A percentile compares a stretch with the other conserved stretches of the same genome.
phyloP scores from a whole-genome alignment of 2,113 vertebrate species.

The Myocastor coypus region DNA sequence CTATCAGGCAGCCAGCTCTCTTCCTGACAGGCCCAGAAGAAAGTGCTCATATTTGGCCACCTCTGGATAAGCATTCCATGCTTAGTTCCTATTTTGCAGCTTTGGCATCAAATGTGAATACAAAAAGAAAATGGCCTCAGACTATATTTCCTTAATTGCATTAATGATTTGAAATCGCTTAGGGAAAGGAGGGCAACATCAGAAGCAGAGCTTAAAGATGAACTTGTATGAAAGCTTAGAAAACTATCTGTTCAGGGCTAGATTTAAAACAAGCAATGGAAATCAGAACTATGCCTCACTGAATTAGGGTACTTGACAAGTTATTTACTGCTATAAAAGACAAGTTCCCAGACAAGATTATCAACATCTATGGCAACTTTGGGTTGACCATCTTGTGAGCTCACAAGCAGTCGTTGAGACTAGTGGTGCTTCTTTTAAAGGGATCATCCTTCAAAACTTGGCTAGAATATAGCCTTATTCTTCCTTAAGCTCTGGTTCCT shows the following conservation, averaged over 20 bases:
- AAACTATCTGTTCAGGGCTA: constrained; percentile 60
- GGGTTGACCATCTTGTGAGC: neutral
- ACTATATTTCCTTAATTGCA: constrained; percentile 85
- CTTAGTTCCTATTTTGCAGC: constrained; percentile 90
- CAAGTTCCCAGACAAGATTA: neutral
- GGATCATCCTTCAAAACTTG: neutral
- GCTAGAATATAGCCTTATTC: constrained; percentile 16
- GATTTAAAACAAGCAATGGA: constrained; percentile 64
- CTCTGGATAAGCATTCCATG: constrained; percentile 81
- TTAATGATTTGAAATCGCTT: constrained; percentile 83
- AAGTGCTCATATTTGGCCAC: constrained; percentile 14
- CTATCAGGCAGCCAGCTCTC: constrained; percentile 78
- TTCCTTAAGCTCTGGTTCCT: constrained; percentile 81
- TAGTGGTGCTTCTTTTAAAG: neutral
- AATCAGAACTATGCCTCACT: constrained; percentile 68
- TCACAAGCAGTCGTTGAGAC: neutral
- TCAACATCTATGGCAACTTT: neutral
- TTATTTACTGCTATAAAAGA: neutral
- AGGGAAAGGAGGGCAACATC: constrained; percentile 78
- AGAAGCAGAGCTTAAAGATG: constrained; percentile 85
- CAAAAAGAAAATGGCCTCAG: constrained; percentile 78
- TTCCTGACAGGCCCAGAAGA: constrained; percentile 37
- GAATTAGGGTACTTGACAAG: constrained; percentile 81
- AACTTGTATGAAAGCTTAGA: constrained; percentile 65
- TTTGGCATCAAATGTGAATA: constrained; percentile 81